Conservation (phyloP, 2,888 invertebrate species). For the Apodemia mormo region DNA sequence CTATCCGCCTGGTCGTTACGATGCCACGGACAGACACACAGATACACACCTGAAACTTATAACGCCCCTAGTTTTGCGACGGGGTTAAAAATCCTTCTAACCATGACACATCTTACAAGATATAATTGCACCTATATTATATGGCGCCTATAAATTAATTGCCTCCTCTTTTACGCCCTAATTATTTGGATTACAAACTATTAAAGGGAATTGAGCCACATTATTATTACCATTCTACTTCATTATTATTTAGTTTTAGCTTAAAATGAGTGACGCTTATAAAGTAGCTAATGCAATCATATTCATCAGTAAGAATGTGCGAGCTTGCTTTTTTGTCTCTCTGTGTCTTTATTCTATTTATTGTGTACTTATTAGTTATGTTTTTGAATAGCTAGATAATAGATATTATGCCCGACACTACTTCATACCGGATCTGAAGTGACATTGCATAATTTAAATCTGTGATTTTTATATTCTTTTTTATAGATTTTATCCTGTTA, state of each 20-base stretch:
- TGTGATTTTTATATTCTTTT: constrained; percentile 80
- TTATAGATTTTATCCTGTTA: constrained; percentile 75
- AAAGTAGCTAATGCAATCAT: constrained; percentile 35
- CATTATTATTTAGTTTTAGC: constrained; percentile 14
- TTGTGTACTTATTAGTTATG: constrained; percentile 78
- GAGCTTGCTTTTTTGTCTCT: constrained; percentile 74
- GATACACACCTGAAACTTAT: too few species aligned
- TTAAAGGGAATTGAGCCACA: too few species aligned
- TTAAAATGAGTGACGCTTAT: constrained; percentile 16
- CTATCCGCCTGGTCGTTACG: too few species aligned
- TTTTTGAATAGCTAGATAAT: constrained; percentile 61
- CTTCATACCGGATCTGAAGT: constrained; percentile 75
- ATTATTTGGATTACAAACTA: too few species aligned
- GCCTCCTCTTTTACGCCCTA: too few species aligned
- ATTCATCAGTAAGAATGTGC: constrained; percentile 63
- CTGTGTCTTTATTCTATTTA: constrained; percentile 69
- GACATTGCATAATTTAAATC: constrained; percentile 81
- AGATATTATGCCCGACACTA: constrained; percentile 63
- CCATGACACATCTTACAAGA: too few species aligned
- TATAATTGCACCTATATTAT: too few species aligned
- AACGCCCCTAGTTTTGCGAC: too few species aligned
- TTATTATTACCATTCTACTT: constrained; percentile 1
- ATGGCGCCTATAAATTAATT: too few species aligned
- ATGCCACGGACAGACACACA: too few species aligned
- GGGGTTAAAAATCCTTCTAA: too few species aligned